phyloP scores from a whole-genome alignment of 1,140 invertebrate genomes.

The Drosophila simulans region DNA sequence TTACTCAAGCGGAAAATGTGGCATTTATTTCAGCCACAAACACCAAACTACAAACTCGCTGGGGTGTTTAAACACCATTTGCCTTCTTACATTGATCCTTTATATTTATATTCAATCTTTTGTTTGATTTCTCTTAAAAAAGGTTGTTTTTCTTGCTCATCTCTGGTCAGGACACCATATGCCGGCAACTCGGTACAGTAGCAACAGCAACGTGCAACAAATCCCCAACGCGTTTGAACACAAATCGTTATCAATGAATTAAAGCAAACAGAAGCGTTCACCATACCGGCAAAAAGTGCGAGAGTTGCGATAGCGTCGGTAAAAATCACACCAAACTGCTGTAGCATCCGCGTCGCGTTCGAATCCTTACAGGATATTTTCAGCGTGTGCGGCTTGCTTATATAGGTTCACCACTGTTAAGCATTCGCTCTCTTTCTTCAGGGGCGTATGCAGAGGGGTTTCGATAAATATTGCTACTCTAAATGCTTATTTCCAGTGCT shows the following conservation, averaged over 20 bases:
- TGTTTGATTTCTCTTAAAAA: background rate
- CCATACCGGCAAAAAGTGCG: conserved; percentile 26
- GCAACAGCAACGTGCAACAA: conserved; percentile 2
- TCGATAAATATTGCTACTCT: background rate
- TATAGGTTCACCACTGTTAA: conserved; percentile 3
- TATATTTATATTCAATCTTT: too few relatives aligned
- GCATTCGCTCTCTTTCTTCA: background rate
- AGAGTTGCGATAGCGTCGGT: background rate
- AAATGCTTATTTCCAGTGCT: too few relatives aligned
- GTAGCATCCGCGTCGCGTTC: background rate
- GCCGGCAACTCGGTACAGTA: conserved; percentile 14
- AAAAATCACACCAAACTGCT: background rate
- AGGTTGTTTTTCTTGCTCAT: background rate
- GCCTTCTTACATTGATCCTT: too few relatives aligned
- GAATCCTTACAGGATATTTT: conserved; percentile 2
- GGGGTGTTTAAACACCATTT: too few relatives aligned
- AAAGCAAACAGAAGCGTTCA: background rate
- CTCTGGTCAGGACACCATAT: conserved; percentile 23
- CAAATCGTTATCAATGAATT: conserved; percentile 16
- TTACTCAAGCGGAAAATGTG: conserved; percentile 8
- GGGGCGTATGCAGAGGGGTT: background rate
- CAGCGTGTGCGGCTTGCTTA: background rate
- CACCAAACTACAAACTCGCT: background rate
- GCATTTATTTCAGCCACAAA: background rate
- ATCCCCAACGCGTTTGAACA: conserved; percentile 6